Percentiles rank a stretch among this genome's conserved stretches.
Evolutionary conservation across 2,113 vertebrate genomes (phyloP).

Genomic region (Oreochromis spilurus): DNA sequence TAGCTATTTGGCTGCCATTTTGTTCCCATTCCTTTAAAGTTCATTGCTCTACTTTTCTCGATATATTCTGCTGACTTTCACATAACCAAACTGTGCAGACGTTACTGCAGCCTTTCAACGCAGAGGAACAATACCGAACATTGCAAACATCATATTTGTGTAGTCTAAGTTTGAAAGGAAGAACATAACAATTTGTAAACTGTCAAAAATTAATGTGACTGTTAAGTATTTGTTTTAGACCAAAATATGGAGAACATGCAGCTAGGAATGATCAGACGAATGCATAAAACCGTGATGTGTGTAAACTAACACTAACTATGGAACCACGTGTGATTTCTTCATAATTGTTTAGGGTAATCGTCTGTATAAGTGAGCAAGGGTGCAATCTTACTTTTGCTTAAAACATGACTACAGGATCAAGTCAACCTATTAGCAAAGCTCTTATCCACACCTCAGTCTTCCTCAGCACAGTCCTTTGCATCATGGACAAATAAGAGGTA

Average conservation of each 20-base stretch:
- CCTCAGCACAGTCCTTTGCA: background rate
- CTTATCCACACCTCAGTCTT: background rate
- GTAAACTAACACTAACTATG: background rate
- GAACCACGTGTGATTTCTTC: too few relatives aligned
- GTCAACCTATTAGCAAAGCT: background rate
- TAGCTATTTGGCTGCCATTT: background rate
- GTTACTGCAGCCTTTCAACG: background rate
- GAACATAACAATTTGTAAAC: rapidly evolving
- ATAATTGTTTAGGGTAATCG: too few relatives aligned
- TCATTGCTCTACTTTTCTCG: background rate
- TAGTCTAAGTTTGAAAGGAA: background rate
- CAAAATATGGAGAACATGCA: background rate
- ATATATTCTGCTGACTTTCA: background rate
- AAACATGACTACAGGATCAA: background rate
- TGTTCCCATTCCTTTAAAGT: background rate
- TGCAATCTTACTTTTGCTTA: too few relatives aligned
- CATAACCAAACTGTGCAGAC: background rate
- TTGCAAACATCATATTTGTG: background rate
- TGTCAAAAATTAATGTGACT: background rate
- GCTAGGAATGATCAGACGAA: background rate
- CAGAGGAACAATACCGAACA: background rate
- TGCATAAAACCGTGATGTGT: background rate
- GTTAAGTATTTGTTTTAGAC: background rate
- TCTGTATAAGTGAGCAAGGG: too few relatives aligned
- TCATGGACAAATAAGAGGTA: background rate